Evolutionary conservation across 2,113 vertebrate genomes (phyloP), one percentile per base, ranked within the genome.

Genomic region (Aegypius monachus): DNA sequence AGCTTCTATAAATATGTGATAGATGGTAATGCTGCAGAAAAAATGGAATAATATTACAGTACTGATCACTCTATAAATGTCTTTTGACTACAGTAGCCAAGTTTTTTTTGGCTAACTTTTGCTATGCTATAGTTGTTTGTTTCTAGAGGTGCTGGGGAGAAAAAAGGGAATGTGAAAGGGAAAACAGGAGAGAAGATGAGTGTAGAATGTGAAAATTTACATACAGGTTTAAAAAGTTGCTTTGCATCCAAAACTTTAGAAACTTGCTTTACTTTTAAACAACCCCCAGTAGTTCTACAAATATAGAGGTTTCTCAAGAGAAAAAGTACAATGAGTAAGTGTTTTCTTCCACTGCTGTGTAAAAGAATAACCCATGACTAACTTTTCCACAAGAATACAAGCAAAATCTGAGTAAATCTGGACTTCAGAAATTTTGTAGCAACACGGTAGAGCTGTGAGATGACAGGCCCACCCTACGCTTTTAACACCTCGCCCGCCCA

Each of bases 401-500:
- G 63, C n/a, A 67, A 88, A 90, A 75, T 48, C 42, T 53, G 83
- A 67, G 65, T 53, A 92, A 77, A 80, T 91, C 43, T 61, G 89
- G 83, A 83, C 82, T 67, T 88, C 9, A 61, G 0, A 62, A 66
- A 67, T 50, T 55, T 45, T 50, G 94, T 81, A 88, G 74, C 66
- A 85, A 38, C 50, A 36, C 10, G 2, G 55, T 43, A 40, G 67
- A 86, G 85, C 72, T 86, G 85, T 52, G 80, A 94, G 86, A 75
- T 90, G 87, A 79, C 83, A 86, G n/a, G 89, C 80, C 29, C 47
- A 68, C 72, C 86, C 79, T 63, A 96, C 66, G 62, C 93, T 75
- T 95, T 84, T 77, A 86, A 67, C 93, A 90, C 90, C 62, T 96
- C 26, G 2, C 73, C 84, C 47, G 20, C 95, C 86, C 86, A 90